A percentile compares a stretch with the other conserved stretches of the same genome.
These are phyloP conservation scores for Oreochromis grahami DNA, from an alignment of 2,797 vertebrate species.

Conservation along the genomic window DNA sequence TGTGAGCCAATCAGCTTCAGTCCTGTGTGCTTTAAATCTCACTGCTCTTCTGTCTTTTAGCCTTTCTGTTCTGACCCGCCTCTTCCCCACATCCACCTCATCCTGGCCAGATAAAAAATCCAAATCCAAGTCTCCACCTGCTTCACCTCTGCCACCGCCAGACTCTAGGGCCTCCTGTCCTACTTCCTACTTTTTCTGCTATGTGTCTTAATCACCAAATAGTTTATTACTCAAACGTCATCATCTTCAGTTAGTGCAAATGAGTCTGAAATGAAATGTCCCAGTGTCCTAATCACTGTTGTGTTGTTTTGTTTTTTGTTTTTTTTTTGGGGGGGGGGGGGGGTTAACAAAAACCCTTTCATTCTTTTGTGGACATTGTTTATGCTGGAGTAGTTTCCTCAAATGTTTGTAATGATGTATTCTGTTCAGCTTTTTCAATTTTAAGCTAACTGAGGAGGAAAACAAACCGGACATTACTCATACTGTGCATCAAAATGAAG, in stretches of 20 bases:
- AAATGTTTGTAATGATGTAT: not conserved
- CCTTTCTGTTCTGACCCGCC: not conserved
- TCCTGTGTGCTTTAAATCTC: not conserved
- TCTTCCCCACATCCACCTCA: not conserved
- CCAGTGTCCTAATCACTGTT: too few species aligned
- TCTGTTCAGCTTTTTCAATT: not conserved
- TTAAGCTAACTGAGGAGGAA: not conserved
- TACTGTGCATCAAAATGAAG: not conserved
- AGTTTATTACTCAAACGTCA: not conserved
- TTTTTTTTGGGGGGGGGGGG: too few species aligned
- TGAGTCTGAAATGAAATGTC: not conserved
- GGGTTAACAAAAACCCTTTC: too few species aligned
- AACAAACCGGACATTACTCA: not conserved
- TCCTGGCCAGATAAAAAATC: not conserved
- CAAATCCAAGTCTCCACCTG: not conserved
- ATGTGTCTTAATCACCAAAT: not conserved
- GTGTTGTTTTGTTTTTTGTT: too few species aligned
- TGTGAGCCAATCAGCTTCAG: not conserved
- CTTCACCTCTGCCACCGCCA: not conserved
- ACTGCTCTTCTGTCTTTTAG: not conserved
- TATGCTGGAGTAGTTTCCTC: not conserved
- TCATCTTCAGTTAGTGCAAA: not conserved
- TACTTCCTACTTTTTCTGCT: not conserved
- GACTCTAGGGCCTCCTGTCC: not conserved
- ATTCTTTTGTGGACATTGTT: not conserved